Percentiles rank a stretch among this genome's conserved stretches.
Conservation (phyloP, 1,140 invertebrate species). For the Ceratoteleas bidentatus region DNA sequence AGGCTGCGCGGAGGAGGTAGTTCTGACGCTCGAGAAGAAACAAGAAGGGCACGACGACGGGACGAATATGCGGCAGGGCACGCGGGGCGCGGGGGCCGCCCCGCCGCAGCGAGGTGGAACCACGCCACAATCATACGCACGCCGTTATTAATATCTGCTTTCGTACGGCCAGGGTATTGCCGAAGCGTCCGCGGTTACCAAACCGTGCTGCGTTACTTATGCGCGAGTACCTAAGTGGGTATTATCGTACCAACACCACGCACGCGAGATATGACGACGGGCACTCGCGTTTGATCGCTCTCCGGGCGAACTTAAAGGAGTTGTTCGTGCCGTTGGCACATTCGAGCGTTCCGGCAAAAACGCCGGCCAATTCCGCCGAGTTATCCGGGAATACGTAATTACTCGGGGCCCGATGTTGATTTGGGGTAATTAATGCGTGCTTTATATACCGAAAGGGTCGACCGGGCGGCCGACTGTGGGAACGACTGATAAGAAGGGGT, state of each 20-base stretch:
- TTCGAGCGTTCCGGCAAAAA: slow-evolving; percentile 39
- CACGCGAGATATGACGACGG: slow-evolving; percentile 50
- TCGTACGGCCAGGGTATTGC: slow-evolving; percentile 64
- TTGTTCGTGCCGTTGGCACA: slow-evolving; percentile 60
- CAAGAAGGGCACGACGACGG: slow-evolving; percentile 59
- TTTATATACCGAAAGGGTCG: slow-evolving; percentile 23
- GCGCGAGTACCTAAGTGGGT: slow-evolving; percentile 60
- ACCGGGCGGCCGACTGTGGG: slow-evolving; percentile 31
- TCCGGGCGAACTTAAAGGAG: slow-evolving; percentile 46
- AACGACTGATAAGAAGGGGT: slow-evolving; percentile 47
- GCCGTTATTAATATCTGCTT: slow-evolving; percentile 76
- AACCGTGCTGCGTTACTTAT: slow-evolving; percentile 59
- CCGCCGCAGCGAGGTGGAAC: slow-evolving; percentile 63
- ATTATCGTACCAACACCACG: slow-evolving; percentile 60
- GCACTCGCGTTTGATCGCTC: slow-evolving; percentile 57
- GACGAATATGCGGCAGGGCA: slow-evolving; percentile 30
- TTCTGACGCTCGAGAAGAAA: slow-evolving; percentile 56
- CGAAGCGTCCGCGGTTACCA: slow-evolving; percentile 65
- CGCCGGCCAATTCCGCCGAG: slow-evolving; percentile 32
- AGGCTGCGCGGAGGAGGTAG: slow-evolving; percentile 67
- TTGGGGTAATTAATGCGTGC: slow-evolving; percentile 43
- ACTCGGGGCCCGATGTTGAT: slow-evolving; percentile 35
- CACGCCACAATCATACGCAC: slow-evolving; percentile 74
- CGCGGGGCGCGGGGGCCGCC: slow-evolving; percentile 13
- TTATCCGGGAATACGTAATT: slow-evolving; percentile 51